phyloP scores from a whole-genome alignment of 1,140 invertebrate species.

The Lerema accius region DNA sequence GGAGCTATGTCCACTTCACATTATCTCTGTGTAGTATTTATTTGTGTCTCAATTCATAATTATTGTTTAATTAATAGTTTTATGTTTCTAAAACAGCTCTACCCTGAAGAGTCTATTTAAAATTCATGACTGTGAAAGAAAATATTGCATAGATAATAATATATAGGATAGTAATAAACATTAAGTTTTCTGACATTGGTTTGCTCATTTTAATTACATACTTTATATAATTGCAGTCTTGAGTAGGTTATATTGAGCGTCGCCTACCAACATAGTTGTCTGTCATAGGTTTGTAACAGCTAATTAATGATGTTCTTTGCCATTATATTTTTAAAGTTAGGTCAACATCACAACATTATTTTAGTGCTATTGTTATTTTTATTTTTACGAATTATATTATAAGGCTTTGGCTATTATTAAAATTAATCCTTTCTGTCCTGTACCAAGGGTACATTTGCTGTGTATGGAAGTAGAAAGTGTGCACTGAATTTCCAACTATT shows the following conservation, averaged over 20 bases:
- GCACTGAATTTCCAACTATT: constrained; percentile 50
- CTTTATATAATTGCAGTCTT: neutral
- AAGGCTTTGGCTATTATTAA: constrained; percentile 26
- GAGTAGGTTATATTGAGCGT: neutral
- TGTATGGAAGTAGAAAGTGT: constrained; percentile 20
- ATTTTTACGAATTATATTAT: constrained; percentile 36
- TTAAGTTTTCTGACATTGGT: neutral
- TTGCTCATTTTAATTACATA: constrained; percentile 5
- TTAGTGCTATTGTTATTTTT: constrained; percentile 44
- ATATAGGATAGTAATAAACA: neutral
- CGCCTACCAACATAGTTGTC: neutral
- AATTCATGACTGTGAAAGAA: constrained; percentile 1
- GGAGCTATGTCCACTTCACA: constrained; percentile 4
- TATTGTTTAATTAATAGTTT: constrained; percentile 2
- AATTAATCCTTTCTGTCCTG: constrained; percentile 30
- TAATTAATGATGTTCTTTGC: constrained; percentile 51
- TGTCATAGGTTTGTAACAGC: constrained; percentile 40
- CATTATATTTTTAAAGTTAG: constrained; percentile 56
- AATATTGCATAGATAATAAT: neutral
- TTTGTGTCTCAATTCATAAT: neutral
- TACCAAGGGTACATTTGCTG: constrained; percentile 39
- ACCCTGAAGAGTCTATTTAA: constrained; percentile 1
- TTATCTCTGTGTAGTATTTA: neutral
- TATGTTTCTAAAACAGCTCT: neutral
- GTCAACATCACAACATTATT: constrained; percentile 54